These are phyloP conservation scores for Brachylomia viminalis DNA, from an alignment of 2,888 invertebrate species.

Conservation along the genomic window DNA sequence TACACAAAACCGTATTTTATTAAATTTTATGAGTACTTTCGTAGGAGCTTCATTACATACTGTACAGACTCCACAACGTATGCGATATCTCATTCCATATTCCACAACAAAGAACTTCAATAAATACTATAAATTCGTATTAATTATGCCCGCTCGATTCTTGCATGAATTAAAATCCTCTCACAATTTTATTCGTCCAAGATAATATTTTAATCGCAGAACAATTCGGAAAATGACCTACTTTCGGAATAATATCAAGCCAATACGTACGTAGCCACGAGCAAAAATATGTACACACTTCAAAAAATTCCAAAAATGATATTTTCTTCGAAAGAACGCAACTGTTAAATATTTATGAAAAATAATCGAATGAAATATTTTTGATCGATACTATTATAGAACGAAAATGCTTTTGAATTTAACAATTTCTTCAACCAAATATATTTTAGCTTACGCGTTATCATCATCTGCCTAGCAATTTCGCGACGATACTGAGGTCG, in stretches of 20 bases:
- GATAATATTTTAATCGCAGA: slow-evolving; percentile 45
- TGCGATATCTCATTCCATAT: background rate
- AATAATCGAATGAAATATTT: background rate
- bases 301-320: background rate
- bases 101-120: slow-evolving; percentile 26
- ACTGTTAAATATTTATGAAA: background rate
- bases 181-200: slow-evolving; percentile 28
- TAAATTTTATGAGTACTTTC: background rate
- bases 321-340: background rate
- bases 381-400: background rate
- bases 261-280: slow-evolving; percentile 1
- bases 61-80: background rate
- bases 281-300: slow-evolving; percentile 14
- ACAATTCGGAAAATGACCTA: slow-evolving; percentile 32
- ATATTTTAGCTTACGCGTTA: background rate
- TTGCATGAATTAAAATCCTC: slow-evolving; percentile 36
- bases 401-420: background rate
- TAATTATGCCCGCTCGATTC: slow-evolving; percentile 27
- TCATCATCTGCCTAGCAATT: too few species aligned
- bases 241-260: slow-evolving; percentile 30
- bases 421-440: background rate
- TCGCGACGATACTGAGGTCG: too few species aligned
- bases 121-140: slow-evolving; percentile 27
- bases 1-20: background rate
- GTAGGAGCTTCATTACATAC: background rate